Conservation (phyloP, 2,113 vertebrate genomes). For the Suncus etruscus region DNA sequence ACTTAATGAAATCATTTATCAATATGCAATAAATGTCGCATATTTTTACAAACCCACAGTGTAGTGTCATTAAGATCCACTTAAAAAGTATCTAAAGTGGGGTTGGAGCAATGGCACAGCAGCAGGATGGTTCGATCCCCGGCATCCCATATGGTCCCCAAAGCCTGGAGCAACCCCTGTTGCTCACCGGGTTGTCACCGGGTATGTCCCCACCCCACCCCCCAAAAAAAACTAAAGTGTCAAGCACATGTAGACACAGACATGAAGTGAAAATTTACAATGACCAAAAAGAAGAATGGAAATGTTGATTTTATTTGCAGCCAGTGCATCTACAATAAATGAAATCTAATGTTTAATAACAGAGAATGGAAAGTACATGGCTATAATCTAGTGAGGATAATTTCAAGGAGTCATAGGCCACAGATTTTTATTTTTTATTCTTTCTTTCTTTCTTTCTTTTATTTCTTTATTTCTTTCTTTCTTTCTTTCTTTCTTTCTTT, state of each 20-base stretch:
- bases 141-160: too few species aligned
- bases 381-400: constrained; percentile 90
- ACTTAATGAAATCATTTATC: background rate
- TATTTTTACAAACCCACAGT: background rate
- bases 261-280: constrained; percentile 76
- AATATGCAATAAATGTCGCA: background rate
- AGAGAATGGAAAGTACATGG: constrained; percentile 86
- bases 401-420: constrained; percentile 87
- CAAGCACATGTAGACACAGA: constrained; percentile 75
- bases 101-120: too few species aligned
- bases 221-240: background rate
- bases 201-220: too few species aligned
- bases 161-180: too few species aligned
- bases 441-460: background rate
- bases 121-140: too few species aligned
- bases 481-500: too few species aligned
- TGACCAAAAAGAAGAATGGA: background rate
- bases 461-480: too few species aligned
- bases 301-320: constrained; percentile 78
- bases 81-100: background rate
- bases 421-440: constrained; percentile 74
- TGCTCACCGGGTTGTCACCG: too few species aligned
- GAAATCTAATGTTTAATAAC: constrained; percentile 91
- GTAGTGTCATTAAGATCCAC: background rate
- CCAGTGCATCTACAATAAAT: constrained; percentile 91